Conservation (phyloP, 2,888 invertebrate genomes). For the Drosophila mimica region DNA sequence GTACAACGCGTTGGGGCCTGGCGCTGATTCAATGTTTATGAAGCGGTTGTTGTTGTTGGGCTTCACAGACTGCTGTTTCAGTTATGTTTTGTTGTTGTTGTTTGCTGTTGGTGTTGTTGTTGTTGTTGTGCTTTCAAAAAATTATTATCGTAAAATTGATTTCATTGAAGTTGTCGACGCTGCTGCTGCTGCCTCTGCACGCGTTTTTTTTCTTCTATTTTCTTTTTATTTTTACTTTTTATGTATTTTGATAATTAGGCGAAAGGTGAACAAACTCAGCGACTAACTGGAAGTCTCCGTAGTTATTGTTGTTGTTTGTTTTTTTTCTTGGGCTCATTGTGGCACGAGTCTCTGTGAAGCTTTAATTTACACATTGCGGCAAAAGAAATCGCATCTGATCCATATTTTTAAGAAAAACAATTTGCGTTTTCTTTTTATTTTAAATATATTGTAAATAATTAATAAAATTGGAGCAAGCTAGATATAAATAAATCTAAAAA, state of each 20-base stretch:
- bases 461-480: too few relatives aligned
- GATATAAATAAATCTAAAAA: too few relatives aligned
- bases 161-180: conserved; percentile 75
- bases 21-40: conserved; percentile 72
- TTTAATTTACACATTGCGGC: conserved; percentile 68
- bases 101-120: conserved; percentile 16
- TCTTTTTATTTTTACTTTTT: conserved; percentile 53
- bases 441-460: too few relatives aligned
- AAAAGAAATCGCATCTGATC: conserved; percentile 72
- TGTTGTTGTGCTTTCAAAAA: conserved; percentile 71
- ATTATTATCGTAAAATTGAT: conserved; percentile 81
- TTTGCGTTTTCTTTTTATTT: too few relatives aligned
- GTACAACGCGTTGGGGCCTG: conserved; percentile 68
- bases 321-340: conserved; percentile 15
- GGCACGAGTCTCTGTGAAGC: conserved; percentile 47
- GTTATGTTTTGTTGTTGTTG: conserved; percentile 11
- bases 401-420: conserved; percentile 15
- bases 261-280: conserved; percentile 78
- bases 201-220: conserved; percentile 36
- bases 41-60: conserved; percentile 63
- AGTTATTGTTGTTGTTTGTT: conserved; percentile 29
- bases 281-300: conserved; percentile 51
- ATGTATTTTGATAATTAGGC: conserved; percentile 81
- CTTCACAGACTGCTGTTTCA: conserved; percentile 57
- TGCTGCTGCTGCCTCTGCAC: conserved; percentile 58